Base-by-base conservation (phyloP, 2,888 invertebrate genomes). In the Sinhomidia bicolor region DNA sequence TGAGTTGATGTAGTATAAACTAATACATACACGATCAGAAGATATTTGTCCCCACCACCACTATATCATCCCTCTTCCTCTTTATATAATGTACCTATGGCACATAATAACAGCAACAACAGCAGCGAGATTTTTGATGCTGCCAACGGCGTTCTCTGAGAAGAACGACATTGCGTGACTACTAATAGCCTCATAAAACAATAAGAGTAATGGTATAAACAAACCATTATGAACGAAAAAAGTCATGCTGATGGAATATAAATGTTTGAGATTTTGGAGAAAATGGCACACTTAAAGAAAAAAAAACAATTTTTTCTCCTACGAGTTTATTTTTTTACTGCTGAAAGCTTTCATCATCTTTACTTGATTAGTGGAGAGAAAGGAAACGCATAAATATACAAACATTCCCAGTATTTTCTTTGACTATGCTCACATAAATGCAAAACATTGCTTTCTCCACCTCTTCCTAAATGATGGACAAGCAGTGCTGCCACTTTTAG, bases 191-290 rank as follows among this genome's bases (percentile, higher is more conserved):
- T n/a, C n/a, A n/a, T n/a, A n/a, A n/a, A n/a, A n/a, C n/a, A n/a
- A n/a, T n/a, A n/a, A n/a, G n/a, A n/a, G n/a, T n/a, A n/a, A 36
- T 36, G 7, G 36, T 5, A 3, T 36, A 36, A 7, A 14, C 51
- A 44, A 12, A 51, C n/a, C 14, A 23, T 57, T 57, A 57, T 1
- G 57, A n/a, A 4, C n/a, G 14, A 0, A 6, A 17, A 68, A 68
- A 68, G 65, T 68, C 65, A 68, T 68, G 65, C n/a, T 65, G 23
- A 74, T 26, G 20, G 74, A 74, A 74, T 71, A 47, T 26, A 47
- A 74, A 74, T 74, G 20, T 12, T 12, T 41, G 44, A 7, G 60
- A 36, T 36, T 68, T 68, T n/a, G 36, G 36, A 65, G 32, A 12
- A 32, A 65, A 32, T 29, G 23, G 17, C n/a, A n/a, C n/a, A 65